A percentile compares a stretch with the other conserved stretches of the same genome.
Evolutionary conservation across 2,113 vertebrate genomes (phyloP).

Genomic region (Girardinichthys multiradiatus): DNA sequence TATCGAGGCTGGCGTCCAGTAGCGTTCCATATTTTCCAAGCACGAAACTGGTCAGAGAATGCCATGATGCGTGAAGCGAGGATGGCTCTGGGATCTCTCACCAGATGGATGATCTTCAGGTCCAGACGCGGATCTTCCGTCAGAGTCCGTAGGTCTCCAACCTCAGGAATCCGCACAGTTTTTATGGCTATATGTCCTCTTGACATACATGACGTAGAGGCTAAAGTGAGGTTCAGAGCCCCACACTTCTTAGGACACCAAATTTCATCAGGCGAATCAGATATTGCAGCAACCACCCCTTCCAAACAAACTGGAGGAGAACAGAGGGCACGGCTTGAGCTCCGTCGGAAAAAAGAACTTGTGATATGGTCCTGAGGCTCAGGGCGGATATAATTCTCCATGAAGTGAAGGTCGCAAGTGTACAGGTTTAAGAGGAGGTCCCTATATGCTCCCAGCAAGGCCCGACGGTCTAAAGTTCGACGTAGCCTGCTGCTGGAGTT

Average conservation of each 20-base stretch:
- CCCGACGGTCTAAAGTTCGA: slow-evolving; percentile 69
- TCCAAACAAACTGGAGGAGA: slow-evolving; percentile 78
- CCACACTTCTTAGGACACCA: slow-evolving; percentile 81
- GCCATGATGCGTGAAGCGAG: slow-evolving; percentile 82
- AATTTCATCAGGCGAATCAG: slow-evolving; percentile 61
- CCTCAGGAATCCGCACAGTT: slow-evolving; percentile 80
- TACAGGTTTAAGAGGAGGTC: slow-evolving; percentile 84
- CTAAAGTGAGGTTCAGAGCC: slow-evolving; percentile 80
- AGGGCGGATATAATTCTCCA: slow-evolving; percentile 83
- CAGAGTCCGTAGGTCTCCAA: slow-evolving; percentile 80
- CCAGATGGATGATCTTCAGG: slow-evolving; percentile 83
- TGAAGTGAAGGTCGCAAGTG: slow-evolving; percentile 80
- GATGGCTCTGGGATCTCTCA: slow-evolving; percentile 86
- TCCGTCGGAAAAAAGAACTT: slow-evolving; percentile 77
- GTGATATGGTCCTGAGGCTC: slow-evolving; percentile 80
- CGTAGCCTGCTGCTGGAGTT: slow-evolving; percentile 77
- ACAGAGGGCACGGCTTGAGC: slow-evolving; percentile 83
- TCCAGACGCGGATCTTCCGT: slow-evolving; percentile 83
- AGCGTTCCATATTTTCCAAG: slow-evolving; percentile 85
- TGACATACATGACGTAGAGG: slow-evolving; percentile 74
- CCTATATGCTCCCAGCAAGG: slow-evolving; percentile 80
- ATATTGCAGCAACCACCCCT: neutral
- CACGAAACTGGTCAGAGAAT: slow-evolving; percentile 77
- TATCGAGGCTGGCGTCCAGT: slow-evolving; percentile 79
- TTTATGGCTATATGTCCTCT: slow-evolving; percentile 79